phyloP scores from a whole-genome alignment of 1,140 invertebrate genomes.

The Diploscapter pachys region DNA sequence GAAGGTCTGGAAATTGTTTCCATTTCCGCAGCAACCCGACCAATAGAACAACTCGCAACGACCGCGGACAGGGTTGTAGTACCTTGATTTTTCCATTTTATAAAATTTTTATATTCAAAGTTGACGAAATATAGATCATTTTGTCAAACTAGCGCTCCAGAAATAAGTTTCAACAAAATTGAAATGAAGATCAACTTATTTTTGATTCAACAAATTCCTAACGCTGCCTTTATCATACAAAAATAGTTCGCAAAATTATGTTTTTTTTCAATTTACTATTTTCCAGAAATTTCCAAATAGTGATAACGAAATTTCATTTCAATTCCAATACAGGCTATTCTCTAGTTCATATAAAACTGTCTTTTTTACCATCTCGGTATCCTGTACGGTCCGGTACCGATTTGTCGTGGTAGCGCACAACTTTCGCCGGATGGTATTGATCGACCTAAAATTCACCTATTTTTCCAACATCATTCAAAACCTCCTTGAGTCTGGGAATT shows the following conservation, averaged over 20 bases:
- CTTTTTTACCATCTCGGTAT: slow-evolving; percentile 50
- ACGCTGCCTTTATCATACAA: no score
- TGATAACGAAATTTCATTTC: no score
- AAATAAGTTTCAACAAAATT: not conserved
- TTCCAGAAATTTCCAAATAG: not conserved
- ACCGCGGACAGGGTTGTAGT: slow-evolving; percentile 43
- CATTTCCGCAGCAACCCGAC: slow-evolving; percentile 56
- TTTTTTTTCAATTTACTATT: not conserved
- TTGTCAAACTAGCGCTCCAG: not conserved
- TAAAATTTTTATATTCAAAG: slow-evolving; percentile 1
- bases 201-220: no score
- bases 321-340: no score
- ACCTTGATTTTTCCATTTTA: slow-evolving; percentile 21
- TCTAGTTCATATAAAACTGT: not conserved
- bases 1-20: slow-evolving; percentile 49
- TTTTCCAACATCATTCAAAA: slow-evolving; percentile 13
- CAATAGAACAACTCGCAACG: slow-evolving; percentile 57
- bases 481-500: slow-evolving; percentile 3
- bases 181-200: not conserved
- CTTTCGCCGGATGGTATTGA: slow-evolving; percentile 27
- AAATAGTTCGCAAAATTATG: no score
- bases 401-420: slow-evolving; percentile 52
- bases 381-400: slow-evolving; percentile 55
- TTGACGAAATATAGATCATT: not conserved
- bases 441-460: not conserved